Evolutionary conservation across 35 echinoderm and acorn worm species (phyloP), one percentile per base, ranked within the genome.

Genomic region (Diadema setosum): DNA sequence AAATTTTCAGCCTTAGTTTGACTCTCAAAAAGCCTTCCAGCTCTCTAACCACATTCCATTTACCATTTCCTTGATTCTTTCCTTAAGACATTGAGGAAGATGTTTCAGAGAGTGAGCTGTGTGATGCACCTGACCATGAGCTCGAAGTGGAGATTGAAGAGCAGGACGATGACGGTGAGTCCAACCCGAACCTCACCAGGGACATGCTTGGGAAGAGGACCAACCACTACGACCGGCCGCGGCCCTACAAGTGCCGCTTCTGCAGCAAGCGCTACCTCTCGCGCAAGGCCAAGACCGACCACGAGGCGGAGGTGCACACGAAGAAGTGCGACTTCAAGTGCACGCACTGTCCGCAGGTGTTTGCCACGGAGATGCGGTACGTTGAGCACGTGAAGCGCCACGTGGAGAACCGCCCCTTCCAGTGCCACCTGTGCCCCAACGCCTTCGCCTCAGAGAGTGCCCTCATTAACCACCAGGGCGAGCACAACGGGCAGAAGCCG

Each of bases 401-500:
- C 56, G 40, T 40, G 7, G 58, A 46, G 50, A 63, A 85, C 20
- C 48, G 59, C 20, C 55, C 59, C 2, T 58, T 64, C 36, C 37
- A 41, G 7, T 85, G 83, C 18, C 57, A 67, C 14, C 55, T 35
- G 5, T 85, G 83, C 65, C 50, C 50, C 6, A 6, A 8, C 9
- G 40, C 21, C 24, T 85, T 85, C 56, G 50, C 52, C 2, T 60
- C 83, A 5, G 36, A 85, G 48, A 85, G 48, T n/a, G 59, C 59
- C 16, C 37, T 85, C 20, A 32, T 36, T 14, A 61, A 63, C 83
- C 83, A 85, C 31, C 39, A 61, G 23, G 50, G 83, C 11, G 57
- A 63, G 48, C 83, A 85, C 59, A 85, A 52, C 1, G 83, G 83
- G 20, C 50, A 39, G 32, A 58, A 63, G 65, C 83, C 83, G 2